These are phyloP conservation scores for Drosophila tristis DNA, from an alignment of 1,140 invertebrate genomes.

Conservation along the genomic window DNA sequence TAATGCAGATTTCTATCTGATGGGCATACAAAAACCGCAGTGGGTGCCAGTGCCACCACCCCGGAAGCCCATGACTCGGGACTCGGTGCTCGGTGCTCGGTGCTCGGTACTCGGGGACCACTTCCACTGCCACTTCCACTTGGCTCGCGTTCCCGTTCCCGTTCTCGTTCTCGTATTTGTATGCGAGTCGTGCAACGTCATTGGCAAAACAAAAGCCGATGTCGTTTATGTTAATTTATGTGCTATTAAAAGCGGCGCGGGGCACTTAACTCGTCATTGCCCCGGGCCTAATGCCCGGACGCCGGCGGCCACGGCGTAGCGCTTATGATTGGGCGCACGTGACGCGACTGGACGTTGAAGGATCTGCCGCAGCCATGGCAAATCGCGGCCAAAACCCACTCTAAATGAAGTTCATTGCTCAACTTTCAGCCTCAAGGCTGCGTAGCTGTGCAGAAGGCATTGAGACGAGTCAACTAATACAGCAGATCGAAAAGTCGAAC, in stretches of 20 bases:
- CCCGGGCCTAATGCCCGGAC: constrained; percentile 45
- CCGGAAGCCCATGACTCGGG: background rate
- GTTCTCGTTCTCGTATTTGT: constrained; percentile 53
- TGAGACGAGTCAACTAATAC: too few relatives aligned
- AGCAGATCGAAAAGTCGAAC: too few relatives aligned
- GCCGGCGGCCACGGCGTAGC: constrained; percentile 19
- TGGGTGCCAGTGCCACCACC: constrained; percentile 55
- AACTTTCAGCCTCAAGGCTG: too few relatives aligned
- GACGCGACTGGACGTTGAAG: constrained; percentile 29
- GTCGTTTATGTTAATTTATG: constrained; percentile 80
- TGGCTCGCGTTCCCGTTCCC: background rate
- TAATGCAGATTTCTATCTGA: constrained; percentile 75
- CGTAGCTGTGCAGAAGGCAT: too few relatives aligned
- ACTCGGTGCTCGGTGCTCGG: too few relatives aligned
- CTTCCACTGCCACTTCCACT: constrained; percentile 19
- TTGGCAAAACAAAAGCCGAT: constrained; percentile 72
- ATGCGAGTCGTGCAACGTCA: constrained; percentile 73
- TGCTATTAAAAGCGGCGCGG: constrained; percentile 76
- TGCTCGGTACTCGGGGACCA: background rate
- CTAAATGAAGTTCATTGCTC: constrained; percentile 7
- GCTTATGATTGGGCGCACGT: constrained; percentile 71
- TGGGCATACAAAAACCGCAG: constrained; percentile 81
- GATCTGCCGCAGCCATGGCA: constrained; percentile 9
- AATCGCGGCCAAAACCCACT: background rate
- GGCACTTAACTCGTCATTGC: constrained; percentile 75